Evolutionary conservation across 1,140 invertebrate species (phyloP), one percentile per base, ranked within the genome.

Genomic region (Dreissena rostriformis): DNA sequence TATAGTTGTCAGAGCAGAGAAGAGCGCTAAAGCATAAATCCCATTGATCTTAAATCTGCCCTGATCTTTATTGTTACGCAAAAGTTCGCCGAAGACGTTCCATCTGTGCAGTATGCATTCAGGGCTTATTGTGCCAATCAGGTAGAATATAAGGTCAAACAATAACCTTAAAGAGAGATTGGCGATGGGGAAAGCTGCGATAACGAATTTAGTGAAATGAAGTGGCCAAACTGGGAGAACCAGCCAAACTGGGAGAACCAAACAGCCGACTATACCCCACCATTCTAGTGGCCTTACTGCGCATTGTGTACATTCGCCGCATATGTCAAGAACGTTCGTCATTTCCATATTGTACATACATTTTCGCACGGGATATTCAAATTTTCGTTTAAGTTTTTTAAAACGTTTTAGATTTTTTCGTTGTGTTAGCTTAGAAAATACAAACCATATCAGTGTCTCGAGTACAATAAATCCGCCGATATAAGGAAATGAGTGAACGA

Each of bases 261-360:
- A 4, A 19, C 77, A 79, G 19, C 77, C 77, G 12, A 68, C 12
- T 0, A 79, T 26, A 8, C 77, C 77, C 39, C 68, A 70, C 24
- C 51, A 51, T 39, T 67, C 28, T 15, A 70, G 52, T 1, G 77
- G 77, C 63, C 49, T 70, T 12, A 79, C 51, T 66, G 70, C 70
- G 6, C 70, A 28, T 22, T 49, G 14, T 24, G 28, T 67, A n/a
- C 68, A 68, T 22, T 55, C 49, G 19, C 51, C 77, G 57, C 77
- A 79, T 10, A 66, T 49, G 19, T 79, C 77, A 11, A 70, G 17
- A 19, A 70, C 70, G 15, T 53, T 51, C 5, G 63, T 79, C 2
- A 29, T 29, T 15, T 49, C 49, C 77, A 79, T 79, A 53, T 57
- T 66, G n/a, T 67, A 26, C 51, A 79, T 8, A 53, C 77, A 79